Percentiles rank a stretch among this genome's conserved stretches.
These are phyloP conservation scores for Picathartes gymnocephalus DNA, from an alignment of 2,113 vertebrate species.

Conservation along the genomic window DNA sequence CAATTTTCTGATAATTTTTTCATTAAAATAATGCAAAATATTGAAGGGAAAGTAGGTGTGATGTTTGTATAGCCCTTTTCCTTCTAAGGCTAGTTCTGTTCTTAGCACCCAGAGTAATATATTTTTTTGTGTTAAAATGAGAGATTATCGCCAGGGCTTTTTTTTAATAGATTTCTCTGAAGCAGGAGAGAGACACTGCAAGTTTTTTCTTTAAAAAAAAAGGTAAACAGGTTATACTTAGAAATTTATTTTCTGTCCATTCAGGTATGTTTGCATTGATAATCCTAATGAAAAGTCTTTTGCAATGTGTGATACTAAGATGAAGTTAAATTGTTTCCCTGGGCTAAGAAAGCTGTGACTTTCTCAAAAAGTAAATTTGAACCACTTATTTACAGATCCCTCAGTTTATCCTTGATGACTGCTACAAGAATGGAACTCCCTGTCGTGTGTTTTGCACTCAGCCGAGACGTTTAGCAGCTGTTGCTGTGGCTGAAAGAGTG, in stretches of 20 bases:
- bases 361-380: neutral
- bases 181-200: neutral
- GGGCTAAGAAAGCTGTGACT: neutral
- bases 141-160: neutral
- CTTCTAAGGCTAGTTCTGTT: neutral
- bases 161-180: neutral
- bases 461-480: constrained; percentile 86
- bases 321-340: neutral
- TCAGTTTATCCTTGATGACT: constrained; percentile 92
- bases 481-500: constrained; percentile 92
- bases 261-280: neutral
- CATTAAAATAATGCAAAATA: neutral
- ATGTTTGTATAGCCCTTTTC: neutral
- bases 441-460: constrained; percentile 95
- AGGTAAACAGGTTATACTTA: neutral
- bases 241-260: neutral
- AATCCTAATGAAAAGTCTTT: neutral
- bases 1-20: neutral
- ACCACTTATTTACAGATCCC: constrained; percentile 81
- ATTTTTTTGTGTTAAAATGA: neutral
- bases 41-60: neutral
- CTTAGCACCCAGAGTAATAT: neutral
- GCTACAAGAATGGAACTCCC: constrained; percentile 76
- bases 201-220: neutral
- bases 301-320: neutral